Base-by-base conservation (phyloP, 2,113 vertebrate genomes). In the Opisthocomus hoazin region DNA sequence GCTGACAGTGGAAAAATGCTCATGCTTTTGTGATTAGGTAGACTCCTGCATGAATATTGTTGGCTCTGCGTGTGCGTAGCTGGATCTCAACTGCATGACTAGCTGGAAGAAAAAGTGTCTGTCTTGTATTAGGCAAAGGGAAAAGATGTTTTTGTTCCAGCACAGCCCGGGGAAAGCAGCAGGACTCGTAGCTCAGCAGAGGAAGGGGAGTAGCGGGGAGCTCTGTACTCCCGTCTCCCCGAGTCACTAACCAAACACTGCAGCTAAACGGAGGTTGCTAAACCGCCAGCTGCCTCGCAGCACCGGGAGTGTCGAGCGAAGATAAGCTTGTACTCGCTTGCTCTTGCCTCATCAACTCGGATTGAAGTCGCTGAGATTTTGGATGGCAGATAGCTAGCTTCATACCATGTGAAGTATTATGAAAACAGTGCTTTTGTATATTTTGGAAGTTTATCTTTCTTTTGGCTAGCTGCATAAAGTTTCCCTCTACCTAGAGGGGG, bases 11-110 rank as follows among this genome's bases (percentile, higher is more conserved):
- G 45, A 50, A 85, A 69, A 53, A 86, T 24, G 74, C 58, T 93
- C 78, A 5, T 90, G 71, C 71, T 85, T 96, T n/a, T 46, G 39
- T 16, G 75, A 50, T 96, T 87, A 90, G 71, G 65, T 61, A n/a
- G 54, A 0, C 15, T 84, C 69, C 84, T 77, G 37, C 17, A 2
- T 3, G 57, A 34, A 63, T 43, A 5, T 46, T 85, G 3, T 6
- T 90, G 79, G 87, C 91, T 75, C 73, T 54, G 10, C 21, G 37
- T 30, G 21, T 4, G 15, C 69, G 65, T 61, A 63, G 76, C 43
- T 87, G 77, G 36, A 76, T 73, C 41, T 21, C 85, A 76, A 58
- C 23, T 56, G 21, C 8, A 51, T 76, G 89, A 92, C 22, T 54
- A 57, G 36, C 4, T 46, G 75, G 50, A 10, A 50, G 45, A 39